Conservation (phyloP, 2,797 vertebrate species). For the Rhabdomys pumilio region DNA sequence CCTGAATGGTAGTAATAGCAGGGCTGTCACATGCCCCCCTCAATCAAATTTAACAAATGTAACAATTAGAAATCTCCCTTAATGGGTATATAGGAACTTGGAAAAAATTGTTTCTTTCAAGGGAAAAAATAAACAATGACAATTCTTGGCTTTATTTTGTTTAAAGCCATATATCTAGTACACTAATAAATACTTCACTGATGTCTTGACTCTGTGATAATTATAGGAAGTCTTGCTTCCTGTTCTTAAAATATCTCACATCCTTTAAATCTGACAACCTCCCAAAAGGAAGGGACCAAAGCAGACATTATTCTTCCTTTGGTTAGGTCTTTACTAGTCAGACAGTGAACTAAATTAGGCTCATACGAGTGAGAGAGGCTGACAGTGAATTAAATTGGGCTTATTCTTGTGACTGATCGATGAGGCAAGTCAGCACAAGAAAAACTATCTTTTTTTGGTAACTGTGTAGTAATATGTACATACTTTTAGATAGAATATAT, state of each 20-base stretch:
- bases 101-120: not conserved
- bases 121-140: not conserved
- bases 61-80: not conserved
- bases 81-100: not conserved
- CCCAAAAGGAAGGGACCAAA: not conserved
- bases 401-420: not conserved
- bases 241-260: conserved; percentile 39
- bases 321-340: not conserved
- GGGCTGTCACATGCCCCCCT: not conserved
- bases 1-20: not conserved
- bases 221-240: not conserved
- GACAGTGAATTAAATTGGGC: not conserved
- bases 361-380: not conserved
- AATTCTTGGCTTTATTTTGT: conserved; percentile 45
- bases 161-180: not conserved
- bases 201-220: not conserved
- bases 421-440: not conserved
- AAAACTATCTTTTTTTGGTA: conserved; percentile 31
- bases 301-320: not conserved
- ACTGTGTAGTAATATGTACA: not conserved
- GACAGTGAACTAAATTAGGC: not conserved
- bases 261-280: not conserved
- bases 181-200: not conserved
- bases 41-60: not conserved
- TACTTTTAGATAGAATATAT: conserved; percentile 12